Evolutionary conservation across 2,797 vertebrate species (phyloP).

Genomic region (Ctenopoma multispine): DNA sequence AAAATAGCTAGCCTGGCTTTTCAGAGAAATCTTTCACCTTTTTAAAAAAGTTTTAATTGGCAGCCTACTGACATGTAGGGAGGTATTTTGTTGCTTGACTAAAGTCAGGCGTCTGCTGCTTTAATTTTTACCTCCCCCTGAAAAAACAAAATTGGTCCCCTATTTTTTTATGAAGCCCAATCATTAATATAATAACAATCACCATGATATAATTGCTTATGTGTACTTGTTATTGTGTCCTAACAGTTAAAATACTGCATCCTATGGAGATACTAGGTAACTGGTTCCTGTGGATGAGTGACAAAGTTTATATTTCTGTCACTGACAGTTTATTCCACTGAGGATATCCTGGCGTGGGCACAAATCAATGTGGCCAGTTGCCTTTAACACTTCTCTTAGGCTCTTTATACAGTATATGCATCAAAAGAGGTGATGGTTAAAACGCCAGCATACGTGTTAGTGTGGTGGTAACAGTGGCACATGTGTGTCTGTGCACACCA

Average conservation of each 20-base stretch:
- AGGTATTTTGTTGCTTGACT: too few relatives aligned
- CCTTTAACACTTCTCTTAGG: constrained; percentile 32
- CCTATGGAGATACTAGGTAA: not conserved
- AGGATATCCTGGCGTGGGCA: constrained; percentile 21
- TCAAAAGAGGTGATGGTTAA: constrained; percentile 28
- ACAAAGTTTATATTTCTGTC: constrained; percentile 24
- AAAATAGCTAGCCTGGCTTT: too few relatives aligned
- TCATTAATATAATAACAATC: too few relatives aligned
- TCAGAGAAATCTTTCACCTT: too few relatives aligned
- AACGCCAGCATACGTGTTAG: constrained; percentile 13
- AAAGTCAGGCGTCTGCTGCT: too few relatives aligned
- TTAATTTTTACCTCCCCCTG: too few relatives aligned
- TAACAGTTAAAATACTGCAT: not conserved
- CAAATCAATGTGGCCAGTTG: constrained; percentile 44
- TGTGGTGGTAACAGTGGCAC: constrained; percentile 14
- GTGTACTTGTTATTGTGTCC: too few relatives aligned
- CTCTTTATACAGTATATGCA: constrained; percentile 27
- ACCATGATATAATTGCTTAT: too few relatives aligned
- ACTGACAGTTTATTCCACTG: constrained; percentile 40
- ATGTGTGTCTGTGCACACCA: constrained; percentile 11
- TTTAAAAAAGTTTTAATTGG: too few relatives aligned
- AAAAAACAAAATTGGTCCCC: too few relatives aligned
- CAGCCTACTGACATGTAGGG: too few relatives aligned
- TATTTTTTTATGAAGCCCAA: too few relatives aligned
- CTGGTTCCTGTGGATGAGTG: constrained; percentile 10